Evolutionary conservation across 1,140 invertebrate species (phyloP).

Genomic region (Aphelenchoides avenae): DNA sequence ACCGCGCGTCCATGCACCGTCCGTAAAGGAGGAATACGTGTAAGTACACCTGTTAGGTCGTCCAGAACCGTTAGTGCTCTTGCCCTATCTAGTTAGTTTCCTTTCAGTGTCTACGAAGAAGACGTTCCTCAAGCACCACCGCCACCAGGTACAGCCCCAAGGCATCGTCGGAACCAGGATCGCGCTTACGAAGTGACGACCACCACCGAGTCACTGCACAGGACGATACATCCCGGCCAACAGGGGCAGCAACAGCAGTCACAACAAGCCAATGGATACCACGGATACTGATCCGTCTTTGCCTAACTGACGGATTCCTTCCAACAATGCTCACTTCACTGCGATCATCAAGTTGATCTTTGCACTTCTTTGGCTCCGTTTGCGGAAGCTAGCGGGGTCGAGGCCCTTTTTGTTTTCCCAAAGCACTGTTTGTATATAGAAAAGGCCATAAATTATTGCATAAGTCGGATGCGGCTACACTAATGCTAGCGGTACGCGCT

Average conservation of each 20-base stretch:
- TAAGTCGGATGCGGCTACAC: not conserved
- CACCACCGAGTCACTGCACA: conserved; percentile 58
- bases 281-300: not conserved
- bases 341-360: not conserved
- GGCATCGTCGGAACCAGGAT: conserved; percentile 51
- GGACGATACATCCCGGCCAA: conserved; percentile 47
- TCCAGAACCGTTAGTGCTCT: not conserved
- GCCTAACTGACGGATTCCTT: not conserved
- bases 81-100: not conserved
- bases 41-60: conserved; percentile 40
- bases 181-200: conserved; percentile 59
- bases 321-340: not conserved
- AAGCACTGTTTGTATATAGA: not conserved
- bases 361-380: not conserved
- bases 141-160: conserved; percentile 15
- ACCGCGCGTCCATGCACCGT: conserved; percentile 57
- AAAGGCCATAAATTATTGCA: not conserved
- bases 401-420: no score
- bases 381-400: no score
- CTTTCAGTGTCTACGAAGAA: conserved; percentile 58
- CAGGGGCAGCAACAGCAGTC: not conserved
- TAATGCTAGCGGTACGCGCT: no score
- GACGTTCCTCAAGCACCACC: conserved; percentile 40
- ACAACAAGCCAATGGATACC: conserved; percentile 35
- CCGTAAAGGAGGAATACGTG: conserved; percentile 59